Percentiles rank a stretch among this genome's conserved stretches.
Conservation (phyloP, 2,888 invertebrate genomes). For the Proisotoma minuta region DNA sequence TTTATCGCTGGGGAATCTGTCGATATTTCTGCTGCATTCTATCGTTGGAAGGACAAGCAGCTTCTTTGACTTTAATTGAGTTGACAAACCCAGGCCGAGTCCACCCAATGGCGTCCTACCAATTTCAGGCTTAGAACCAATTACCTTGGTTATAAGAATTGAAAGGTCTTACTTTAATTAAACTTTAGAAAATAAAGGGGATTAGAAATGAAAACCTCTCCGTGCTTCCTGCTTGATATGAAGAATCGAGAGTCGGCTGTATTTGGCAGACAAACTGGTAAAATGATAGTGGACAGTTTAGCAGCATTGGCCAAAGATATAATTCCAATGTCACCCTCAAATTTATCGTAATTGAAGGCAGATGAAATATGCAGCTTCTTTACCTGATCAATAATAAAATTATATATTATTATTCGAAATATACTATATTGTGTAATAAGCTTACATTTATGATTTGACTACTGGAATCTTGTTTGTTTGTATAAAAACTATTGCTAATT, state of each 20-base stretch:
- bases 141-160: conserved; percentile 10
- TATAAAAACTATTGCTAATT: conserved; percentile 21
- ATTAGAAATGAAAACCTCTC: conserved; percentile 17
- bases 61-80: conserved; percentile 24
- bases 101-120: background rate
- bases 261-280: conserved; percentile 30
- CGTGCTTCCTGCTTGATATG: conserved; percentile 18
- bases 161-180: background rate
- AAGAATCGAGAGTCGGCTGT: conserved; percentile 22
- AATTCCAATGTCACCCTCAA: conserved; percentile 23
- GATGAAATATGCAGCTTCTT: conserved; percentile 16
- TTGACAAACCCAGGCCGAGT: conserved; percentile 21
- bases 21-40: conserved; percentile 22
- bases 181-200: background rate
- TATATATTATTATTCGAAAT: background rate
- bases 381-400: conserved; percentile 9
- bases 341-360: conserved; percentile 25
- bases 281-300: conserved; percentile 7
- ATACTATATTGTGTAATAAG: background rate
- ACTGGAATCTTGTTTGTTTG: conserved; percentile 18
- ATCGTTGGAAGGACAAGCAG: conserved; percentile 27
- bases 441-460: conserved; percentile 27
- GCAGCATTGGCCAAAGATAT: conserved; percentile 16
- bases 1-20: conserved; percentile 24
- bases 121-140: conserved; percentile 28